Percentiles rank a stretch among this genome's conserved stretches.
Evolutionary conservation across 2,888 invertebrate species (phyloP).

Genomic region (Dendrolimus houi): DNA sequence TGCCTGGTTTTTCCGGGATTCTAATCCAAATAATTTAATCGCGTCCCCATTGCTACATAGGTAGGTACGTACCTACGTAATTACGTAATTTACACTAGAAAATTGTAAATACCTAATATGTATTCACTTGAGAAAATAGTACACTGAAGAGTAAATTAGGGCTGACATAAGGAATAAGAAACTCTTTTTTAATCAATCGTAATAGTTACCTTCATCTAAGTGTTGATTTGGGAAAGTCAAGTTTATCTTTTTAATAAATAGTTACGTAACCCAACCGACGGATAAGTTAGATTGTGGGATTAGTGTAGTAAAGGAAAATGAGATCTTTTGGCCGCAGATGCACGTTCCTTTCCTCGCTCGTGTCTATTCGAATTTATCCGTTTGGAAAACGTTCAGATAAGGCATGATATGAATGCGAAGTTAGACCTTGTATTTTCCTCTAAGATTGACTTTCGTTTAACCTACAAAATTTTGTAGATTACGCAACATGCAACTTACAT

Average conservation of each 20-base stretch:
- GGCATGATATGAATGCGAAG: constrained; percentile 48
- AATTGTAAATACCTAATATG: too few relatives aligned
- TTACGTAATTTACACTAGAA: too few relatives aligned
- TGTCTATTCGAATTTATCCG: constrained; percentile 32
- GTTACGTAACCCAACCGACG: constrained; percentile 27
- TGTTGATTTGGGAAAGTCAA: too few relatives aligned
- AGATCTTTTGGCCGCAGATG: constrained; percentile 43
- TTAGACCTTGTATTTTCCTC: constrained; percentile 35
- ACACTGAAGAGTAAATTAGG: too few relatives aligned
- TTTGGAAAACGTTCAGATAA: constrained; percentile 43
- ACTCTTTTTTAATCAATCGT: constrained; percentile 26
- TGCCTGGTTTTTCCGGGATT: too few relatives aligned
- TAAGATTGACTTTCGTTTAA: constrained; percentile 27
- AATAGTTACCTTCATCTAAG: constrained; percentile 1
- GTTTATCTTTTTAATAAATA: constrained; percentile 24
- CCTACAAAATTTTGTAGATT: constrained; percentile 17
- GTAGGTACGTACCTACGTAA: too few relatives aligned
- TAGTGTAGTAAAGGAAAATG: constrained; percentile 41
- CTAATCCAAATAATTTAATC: too few relatives aligned
- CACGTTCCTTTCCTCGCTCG: constrained; percentile 31
- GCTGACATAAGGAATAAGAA: neutral
- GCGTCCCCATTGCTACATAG: too few relatives aligned
- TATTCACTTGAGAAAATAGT: too few relatives aligned
- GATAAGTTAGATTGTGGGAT: constrained; percentile 26
- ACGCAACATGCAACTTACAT: neutral